A percentile compares a stretch with the other conserved stretches of the same genome.
These are phyloP conservation scores for Sebastiscus tertius DNA, from an alignment of 2,797 vertebrate species.

Conservation along the genomic window DNA sequence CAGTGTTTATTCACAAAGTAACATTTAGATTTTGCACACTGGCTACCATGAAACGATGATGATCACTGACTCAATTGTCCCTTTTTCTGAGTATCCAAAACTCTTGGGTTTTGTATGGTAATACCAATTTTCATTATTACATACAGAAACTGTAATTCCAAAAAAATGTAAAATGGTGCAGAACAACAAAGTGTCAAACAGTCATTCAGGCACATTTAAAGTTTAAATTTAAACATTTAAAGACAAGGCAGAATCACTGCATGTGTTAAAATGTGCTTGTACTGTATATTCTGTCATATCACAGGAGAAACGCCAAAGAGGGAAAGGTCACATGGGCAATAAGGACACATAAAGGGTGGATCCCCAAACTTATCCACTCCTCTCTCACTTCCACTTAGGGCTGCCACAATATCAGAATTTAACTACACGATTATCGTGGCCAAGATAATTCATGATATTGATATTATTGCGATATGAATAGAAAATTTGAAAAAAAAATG, in stretches of 20 bases:
- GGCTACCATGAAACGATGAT: slow-evolving; percentile 13
- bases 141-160: slow-evolving; percentile 5
- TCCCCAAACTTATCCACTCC: neutral
- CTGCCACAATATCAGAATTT: too few species aligned
- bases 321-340: neutral
- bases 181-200: slow-evolving; percentile 26
- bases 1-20: slow-evolving; percentile 52
- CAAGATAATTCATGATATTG: too few species aligned
- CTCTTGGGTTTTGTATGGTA: neutral
- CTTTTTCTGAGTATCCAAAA: slow-evolving; percentile 6
- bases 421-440: rapidly evolving
- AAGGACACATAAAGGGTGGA: neutral
- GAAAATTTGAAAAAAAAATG: too few species aligned
- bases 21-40: slow-evolving; percentile 42
- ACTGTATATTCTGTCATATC: neutral
- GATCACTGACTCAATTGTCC: neutral
- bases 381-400: neutral
- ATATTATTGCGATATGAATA: too few species aligned
- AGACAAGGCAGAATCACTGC: slow-evolving; percentile 6
- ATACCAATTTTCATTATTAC: neutral
- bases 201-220: slow-evolving; percentile 36
- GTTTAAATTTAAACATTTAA: slow-evolving; percentile 9
- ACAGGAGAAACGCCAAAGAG: neutral
- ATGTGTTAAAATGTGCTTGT: neutral
- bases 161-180: slow-evolving; percentile 8